phyloP scores from a whole-genome alignment of 1,140 invertebrate genomes.

The Pissodes strobi region DNA sequence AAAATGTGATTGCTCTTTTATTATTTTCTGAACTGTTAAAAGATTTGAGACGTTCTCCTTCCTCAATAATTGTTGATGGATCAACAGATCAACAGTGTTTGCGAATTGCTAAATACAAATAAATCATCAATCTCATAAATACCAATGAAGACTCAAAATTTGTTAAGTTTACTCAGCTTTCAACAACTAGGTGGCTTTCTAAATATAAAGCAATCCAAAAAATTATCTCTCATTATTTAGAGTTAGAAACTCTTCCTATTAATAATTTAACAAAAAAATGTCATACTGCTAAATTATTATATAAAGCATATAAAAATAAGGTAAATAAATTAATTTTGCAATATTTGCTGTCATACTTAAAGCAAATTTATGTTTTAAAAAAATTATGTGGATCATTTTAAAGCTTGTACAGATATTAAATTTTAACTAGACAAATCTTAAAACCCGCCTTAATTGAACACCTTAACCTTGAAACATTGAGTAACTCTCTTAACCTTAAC shows the following conservation, averaged over 20 bases:
- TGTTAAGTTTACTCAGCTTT: slow-evolving; percentile 1
- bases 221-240: slow-evolving; percentile 14
- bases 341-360: neutral
- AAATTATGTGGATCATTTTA: neutral
- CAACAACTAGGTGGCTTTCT: slow-evolving; percentile 1
- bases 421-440: slow-evolving; percentile 13
- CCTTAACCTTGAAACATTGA: slow-evolving; percentile 11
- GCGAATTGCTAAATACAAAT: slow-evolving; percentile 4
- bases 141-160: neutral
- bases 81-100: slow-evolving; percentile 6
- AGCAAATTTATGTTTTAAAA: slow-evolving; percentile 4
- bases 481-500: slow-evolving; percentile 1
- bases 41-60: slow-evolving; percentile 7
- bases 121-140: slow-evolving; percentile 15
- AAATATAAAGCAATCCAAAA: neutral
- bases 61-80: slow-evolving; percentile 16
- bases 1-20: slow-evolving; percentile 7
- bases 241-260: neutral
- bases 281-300: no score
- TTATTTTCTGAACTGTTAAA: neutral
- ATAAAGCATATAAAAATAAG: slow-evolving; percentile 10
- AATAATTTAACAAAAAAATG: slow-evolving; percentile 2
- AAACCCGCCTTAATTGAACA: slow-evolving; percentile 9
- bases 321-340: slow-evolving; percentile 3
- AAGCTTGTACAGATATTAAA: slow-evolving; percentile 6